Conservation (phyloP, 92 coral and sea anemone genomes). For the Hydrozoanthus gracilis region DNA sequence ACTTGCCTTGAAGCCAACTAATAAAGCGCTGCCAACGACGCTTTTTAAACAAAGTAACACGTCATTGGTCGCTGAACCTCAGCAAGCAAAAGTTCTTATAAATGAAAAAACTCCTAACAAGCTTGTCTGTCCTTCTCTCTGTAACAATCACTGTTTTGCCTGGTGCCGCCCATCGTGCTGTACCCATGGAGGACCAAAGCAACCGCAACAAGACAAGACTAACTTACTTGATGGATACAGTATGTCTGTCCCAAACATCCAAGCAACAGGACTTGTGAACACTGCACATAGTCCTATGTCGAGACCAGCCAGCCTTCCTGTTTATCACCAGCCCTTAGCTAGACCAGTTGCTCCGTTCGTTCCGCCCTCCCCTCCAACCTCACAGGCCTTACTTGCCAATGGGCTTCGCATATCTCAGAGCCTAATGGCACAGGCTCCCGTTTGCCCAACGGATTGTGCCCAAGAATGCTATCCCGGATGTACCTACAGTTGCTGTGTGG, state of each 20-base stretch:
- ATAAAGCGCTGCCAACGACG: background rate
- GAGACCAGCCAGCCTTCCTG: background rate
- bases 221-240: background rate
- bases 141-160: conserved; percentile 2
- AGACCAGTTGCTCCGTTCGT: background rate
- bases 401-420: background rate
- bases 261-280: conserved; percentile 40
- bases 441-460: conserved; percentile 70
- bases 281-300: conserved; percentile 36
- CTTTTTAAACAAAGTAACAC: background rate
- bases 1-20: background rate
- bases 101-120: background rate
- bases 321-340: background rate
- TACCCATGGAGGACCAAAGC: background rate
- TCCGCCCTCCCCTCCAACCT: background rate
- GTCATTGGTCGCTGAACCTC: background rate
- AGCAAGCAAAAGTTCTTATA: background rate
- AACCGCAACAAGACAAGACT: background rate
- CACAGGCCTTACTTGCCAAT: background rate
- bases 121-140: background rate
- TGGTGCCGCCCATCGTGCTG: conserved; percentile 18
- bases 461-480: conserved; percentile 60
- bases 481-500: conserved; percentile 40
- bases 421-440: conserved; percentile 37
- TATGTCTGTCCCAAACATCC: background rate